Base-by-base conservation (phyloP, 2,113 vertebrate species). In the Embiotoca jacksoni region DNA sequence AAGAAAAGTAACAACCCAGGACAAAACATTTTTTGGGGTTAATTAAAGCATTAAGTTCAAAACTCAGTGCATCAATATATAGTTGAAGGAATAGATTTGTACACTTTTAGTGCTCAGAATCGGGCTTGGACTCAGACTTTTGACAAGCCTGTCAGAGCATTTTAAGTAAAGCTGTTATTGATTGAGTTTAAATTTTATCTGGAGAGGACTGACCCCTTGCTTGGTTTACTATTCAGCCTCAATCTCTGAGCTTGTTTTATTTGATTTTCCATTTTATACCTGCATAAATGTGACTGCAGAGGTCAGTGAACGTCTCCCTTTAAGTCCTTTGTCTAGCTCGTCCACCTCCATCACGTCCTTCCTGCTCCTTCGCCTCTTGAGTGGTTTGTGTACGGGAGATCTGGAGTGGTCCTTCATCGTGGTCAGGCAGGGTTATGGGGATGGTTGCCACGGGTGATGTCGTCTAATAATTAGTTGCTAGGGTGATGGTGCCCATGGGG, bases 401-500 rank as follows among this genome's bases (percentile, higher is more conserved):
- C 59, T 84, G 54, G 84, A 90, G 75, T 79, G 82, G 59, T 66
- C 56, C 57, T 75, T 65, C 36, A 81, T 62, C 69, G 69, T 79
- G 82, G 78, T 78, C 80, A 54, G 54, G 54, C 66, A 37, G 59
- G 56, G 15, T 74, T 76, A 82, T 71, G 61, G 75, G 75, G 75
- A 78, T 81, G 84, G 88, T 92, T 88, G 82, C 88, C 55, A 84
- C 52, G 81, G 76, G 76, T 57, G 82, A 88, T 80, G 64, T 81
- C 7, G 2, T 75, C 44, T 67, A 35, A 82, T 69, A 67, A 63
- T 23, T 79, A 60, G 89, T 89, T 88, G 83, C 91, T 71, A 85
- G 61, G 89, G 84, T 56, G 74, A 89, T 44, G 13, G 54, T 65
- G 50, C 64, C 77, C 30, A 39, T 75, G 65, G 69, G 74, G 67